Evolutionary conservation across 2,797 vertebrate genomes (phyloP).

Genomic region (Crax fasciolata): DNA sequence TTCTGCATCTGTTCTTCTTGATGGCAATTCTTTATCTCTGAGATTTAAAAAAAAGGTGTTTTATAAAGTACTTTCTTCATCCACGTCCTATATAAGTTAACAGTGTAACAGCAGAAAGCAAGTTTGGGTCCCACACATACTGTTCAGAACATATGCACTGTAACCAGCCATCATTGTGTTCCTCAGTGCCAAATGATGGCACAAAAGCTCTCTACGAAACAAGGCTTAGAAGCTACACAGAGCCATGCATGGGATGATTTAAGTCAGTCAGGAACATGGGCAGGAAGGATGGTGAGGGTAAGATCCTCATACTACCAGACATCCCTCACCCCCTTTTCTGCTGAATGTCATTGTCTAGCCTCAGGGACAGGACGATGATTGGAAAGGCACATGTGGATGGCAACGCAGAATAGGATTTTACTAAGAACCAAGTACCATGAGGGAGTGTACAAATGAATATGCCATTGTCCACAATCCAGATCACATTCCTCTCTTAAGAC

Average conservation of each 20-base stretch:
- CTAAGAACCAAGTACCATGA: not conserved
- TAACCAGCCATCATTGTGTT: rapidly evolving
- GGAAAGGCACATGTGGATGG: not conserved
- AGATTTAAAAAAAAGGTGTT: not conserved
- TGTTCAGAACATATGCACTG: rapidly evolving
- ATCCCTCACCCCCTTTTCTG: not conserved
- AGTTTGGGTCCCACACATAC: rapidly evolving
- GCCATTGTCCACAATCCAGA: not conserved
- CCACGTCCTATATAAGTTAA: not conserved
- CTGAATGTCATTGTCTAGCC: not conserved
- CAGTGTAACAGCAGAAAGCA: not conserved
- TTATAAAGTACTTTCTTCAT: not conserved
- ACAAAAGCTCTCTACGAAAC: not conserved
- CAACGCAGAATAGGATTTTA: not conserved
- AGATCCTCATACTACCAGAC: not conserved
- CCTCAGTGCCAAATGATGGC: not conserved
- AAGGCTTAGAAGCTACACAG: not conserved
- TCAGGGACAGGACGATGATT: rapidly evolving
- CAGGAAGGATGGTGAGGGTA: not conserved
- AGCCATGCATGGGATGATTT: rapidly evolving
- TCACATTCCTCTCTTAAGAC: not conserved
- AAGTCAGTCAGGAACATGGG: not conserved
- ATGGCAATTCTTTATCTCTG: not conserved
- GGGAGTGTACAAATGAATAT: not conserved
- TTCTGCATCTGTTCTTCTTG: rapidly evolving